A percentile compares a stretch with the other conserved stretches of the same genome.
phyloP scores from a whole-genome alignment of 2,888 invertebrate species.

The Eustalomyia histrio region DNA sequence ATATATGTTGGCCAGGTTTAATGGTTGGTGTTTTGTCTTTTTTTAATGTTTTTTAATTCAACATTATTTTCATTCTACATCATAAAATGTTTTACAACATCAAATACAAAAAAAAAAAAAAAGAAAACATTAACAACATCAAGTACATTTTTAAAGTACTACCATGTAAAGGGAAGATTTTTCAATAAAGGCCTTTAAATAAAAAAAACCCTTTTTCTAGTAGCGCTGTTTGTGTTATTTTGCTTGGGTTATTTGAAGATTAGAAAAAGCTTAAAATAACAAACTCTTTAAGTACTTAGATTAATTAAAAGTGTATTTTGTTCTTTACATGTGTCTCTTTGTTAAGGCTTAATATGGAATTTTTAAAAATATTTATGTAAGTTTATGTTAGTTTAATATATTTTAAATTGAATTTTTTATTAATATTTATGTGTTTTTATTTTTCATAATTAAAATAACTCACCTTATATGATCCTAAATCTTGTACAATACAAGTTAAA shows the following conservation, averaged over 20 bases:
- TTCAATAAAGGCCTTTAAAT: not conserved
- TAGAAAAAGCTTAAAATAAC: constrained; percentile 45
- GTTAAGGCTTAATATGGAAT: not conserved
- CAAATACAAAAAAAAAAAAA: not conserved
- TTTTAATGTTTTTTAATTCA: not conserved
- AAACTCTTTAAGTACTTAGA: constrained; percentile 63
- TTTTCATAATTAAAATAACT: constrained; percentile 65
- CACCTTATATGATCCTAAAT: constrained; percentile 85
- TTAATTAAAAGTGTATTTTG: constrained; percentile 52
- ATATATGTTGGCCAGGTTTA: constrained; percentile 26
- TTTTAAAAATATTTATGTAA: not conserved
- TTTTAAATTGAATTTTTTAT: not conserved
- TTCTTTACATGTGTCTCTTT: not conserved
- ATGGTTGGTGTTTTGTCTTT: constrained; percentile 30
- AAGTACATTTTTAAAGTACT: not conserved
- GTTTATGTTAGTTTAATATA: not conserved
- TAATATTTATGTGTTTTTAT: not conserved
- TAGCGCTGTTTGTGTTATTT: constrained; percentile 62
- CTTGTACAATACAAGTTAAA: constrained; percentile 85
- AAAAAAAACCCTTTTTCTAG: constrained; percentile 61
- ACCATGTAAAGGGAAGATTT: not conserved
- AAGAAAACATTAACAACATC: constrained; percentile 3
- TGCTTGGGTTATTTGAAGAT: constrained; percentile 61
- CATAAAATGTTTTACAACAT: not conserved
- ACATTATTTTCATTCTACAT: constrained; percentile 1